These are phyloP conservation scores for Labrus mixtus DNA, from an alignment of 2,113 vertebrate species.

Conservation along the genomic window DNA sequence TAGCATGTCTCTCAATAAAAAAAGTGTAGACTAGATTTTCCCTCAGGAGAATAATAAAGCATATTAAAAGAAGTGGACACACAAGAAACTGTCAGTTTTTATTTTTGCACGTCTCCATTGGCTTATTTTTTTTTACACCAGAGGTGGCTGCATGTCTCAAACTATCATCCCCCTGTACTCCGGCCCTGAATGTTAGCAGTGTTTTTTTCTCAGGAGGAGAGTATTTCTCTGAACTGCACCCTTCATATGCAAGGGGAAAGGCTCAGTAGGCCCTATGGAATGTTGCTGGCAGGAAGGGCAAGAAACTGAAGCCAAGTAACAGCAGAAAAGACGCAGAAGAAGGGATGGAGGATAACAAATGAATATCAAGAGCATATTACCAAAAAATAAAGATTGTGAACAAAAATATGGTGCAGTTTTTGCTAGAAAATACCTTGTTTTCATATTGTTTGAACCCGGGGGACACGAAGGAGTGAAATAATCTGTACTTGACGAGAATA, in stretches of 20 bases:
- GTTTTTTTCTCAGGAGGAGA: slow-evolving; percentile 37
- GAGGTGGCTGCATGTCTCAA: too few relatives aligned
- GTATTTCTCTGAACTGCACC: slow-evolving; percentile 53
- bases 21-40: too few relatives aligned
- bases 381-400: not conserved
- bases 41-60: too few relatives aligned
- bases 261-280: slow-evolving; percentile 27
- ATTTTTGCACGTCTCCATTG: too few relatives aligned
- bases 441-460: too few relatives aligned
- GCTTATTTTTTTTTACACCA: too few relatives aligned
- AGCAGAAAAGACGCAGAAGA: slow-evolving; percentile 1
- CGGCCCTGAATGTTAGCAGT: slow-evolving; percentile 12
- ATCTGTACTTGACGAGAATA: not conserved
- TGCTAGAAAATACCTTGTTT: not conserved
- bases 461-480: not conserved
- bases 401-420: not conserved
- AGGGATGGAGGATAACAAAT: not conserved
- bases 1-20: too few relatives aligned
- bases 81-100: too few relatives aligned
- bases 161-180: not conserved
- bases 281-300: slow-evolving; percentile 57
- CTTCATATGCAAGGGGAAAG: slow-evolving; percentile 28
- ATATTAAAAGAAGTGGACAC: too few relatives aligned
- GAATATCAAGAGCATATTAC: not conserved
- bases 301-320: slow-evolving; percentile 36